A percentile compares a stretch with the other conserved stretches of the same genome.
Evolutionary conservation across 2,888 invertebrate genomes (phyloP).

Genomic region (Dryobota labecula): DNA sequence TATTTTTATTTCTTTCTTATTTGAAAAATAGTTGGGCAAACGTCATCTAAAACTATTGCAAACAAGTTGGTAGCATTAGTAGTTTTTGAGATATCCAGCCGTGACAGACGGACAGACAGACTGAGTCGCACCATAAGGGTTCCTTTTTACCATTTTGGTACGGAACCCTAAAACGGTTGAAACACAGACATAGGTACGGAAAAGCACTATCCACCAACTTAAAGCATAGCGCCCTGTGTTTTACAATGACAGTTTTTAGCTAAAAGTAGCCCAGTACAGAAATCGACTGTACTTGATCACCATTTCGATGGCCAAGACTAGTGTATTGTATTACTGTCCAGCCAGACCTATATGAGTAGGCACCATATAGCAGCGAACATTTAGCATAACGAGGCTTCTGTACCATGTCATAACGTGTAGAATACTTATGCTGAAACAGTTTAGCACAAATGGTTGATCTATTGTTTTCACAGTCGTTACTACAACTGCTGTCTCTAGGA

Average conservation of each 20-base stretch:
- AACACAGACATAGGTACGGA: too few species aligned
- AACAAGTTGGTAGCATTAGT: too few species aligned
- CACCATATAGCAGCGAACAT: background rate
- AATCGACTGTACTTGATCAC: too few species aligned
- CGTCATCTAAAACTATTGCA: too few species aligned
- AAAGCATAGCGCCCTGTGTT: background rate
- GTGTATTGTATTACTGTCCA: background rate
- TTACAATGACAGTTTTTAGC: too few species aligned
- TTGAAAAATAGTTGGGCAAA: too few species aligned
- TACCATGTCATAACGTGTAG: background rate
- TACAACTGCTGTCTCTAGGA: conserved; percentile 9
- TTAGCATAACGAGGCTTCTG: conserved; percentile 12
- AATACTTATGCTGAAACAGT: conserved; percentile 21
- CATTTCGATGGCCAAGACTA: background rate
- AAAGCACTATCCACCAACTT: background rate
- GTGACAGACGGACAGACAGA: too few species aligned
- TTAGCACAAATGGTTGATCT: conserved; percentile 24
- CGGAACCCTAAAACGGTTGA: too few species aligned
- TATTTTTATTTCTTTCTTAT: too few species aligned
- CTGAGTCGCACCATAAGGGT: too few species aligned
- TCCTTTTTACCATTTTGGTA: too few species aligned
- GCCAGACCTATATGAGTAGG: background rate
- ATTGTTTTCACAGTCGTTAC: conserved; percentile 40
- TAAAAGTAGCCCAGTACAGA: background rate
- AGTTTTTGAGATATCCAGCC: too few species aligned